These are phyloP conservation scores for Apis laboriosa DNA, from an alignment of 1,140 invertebrate species.

Conservation along the genomic window DNA sequence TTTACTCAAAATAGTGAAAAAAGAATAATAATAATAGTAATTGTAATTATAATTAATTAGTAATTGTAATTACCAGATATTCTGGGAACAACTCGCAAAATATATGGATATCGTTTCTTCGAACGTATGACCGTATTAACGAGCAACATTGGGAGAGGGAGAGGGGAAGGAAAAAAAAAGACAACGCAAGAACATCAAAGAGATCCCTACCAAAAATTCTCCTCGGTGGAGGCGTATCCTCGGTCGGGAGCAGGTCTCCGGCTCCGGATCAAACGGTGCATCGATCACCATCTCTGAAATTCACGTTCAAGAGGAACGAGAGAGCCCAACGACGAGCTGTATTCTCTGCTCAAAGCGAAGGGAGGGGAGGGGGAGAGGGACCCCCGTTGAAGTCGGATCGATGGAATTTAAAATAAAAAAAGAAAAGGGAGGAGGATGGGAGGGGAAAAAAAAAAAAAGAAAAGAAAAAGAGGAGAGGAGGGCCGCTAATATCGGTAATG, in stretches of 20 bases:
- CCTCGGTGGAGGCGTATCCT: background rate
- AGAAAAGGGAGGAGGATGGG: background rate
- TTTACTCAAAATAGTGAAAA: no score
- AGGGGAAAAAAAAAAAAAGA: slow-evolving; percentile 26
- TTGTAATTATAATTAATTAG: no score
- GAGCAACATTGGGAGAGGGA: no score
- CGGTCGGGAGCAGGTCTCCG: background rate
- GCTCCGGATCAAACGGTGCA: slow-evolving; percentile 7
- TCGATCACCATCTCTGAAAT: slow-evolving; percentile 21
- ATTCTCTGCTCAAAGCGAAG: no score
- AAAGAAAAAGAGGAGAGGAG: slow-evolving; percentile 1
- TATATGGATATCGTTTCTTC: no score
- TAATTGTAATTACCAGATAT: no score
- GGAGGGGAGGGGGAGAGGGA: background rate
- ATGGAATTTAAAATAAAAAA: slow-evolving; percentile 44
- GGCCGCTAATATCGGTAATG: slow-evolving; percentile 44
- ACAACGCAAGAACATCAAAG: background rate
- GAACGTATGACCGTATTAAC: background rate
- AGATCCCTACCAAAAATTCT: background rate
- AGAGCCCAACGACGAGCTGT: background rate
- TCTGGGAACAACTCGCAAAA: no score
- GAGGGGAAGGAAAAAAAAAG: background rate
- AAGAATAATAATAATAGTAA: no score
- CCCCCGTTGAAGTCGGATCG: background rate
- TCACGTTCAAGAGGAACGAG: background rate